A percentile compares a stretch with the other conserved stretches of the same genome.
phyloP scores from a whole-genome alignment of 2,888 invertebrate species.

The Leucoma salicis region DNA sequence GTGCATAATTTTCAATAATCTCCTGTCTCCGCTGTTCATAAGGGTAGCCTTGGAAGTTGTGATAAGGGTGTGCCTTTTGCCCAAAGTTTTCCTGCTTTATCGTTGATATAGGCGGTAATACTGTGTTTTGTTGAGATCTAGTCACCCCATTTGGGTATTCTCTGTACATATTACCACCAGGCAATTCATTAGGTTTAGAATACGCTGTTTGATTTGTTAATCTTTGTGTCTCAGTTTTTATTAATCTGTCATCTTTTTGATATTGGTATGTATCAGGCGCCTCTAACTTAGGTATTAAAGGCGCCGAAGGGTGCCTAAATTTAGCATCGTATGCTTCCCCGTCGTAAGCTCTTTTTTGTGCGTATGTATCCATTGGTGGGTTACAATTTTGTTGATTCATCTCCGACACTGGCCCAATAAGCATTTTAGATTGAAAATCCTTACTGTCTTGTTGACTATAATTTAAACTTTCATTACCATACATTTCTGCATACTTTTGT shows the following conservation, averaged over 20 bases:
- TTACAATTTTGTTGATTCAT: slow-evolving; percentile 74
- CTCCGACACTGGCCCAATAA: slow-evolving; percentile 79
- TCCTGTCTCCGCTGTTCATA: slow-evolving; percentile 57
- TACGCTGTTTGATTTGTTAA: slow-evolving; percentile 47
- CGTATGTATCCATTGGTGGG: slow-evolving; percentile 58
- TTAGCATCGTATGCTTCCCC: slow-evolving; percentile 69
- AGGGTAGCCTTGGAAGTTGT: slow-evolving; percentile 60
- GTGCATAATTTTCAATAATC: slow-evolving; percentile 47
- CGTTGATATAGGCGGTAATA: slow-evolving; percentile 75
- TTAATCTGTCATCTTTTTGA: slow-evolving; percentile 61
- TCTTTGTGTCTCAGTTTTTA: slow-evolving; percentile 56
- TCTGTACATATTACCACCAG: slow-evolving; percentile 48
- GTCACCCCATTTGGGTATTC: slow-evolving; percentile 57
- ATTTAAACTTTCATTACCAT: slow-evolving; percentile 72
- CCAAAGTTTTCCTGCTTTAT: slow-evolving; percentile 76
- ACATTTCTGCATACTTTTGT: slow-evolving; percentile 76
- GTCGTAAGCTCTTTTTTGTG: slow-evolving; percentile 70
- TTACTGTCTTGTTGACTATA: slow-evolving; percentile 77
- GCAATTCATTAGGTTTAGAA: slow-evolving; percentile 48
- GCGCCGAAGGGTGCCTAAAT: slow-evolving; percentile 68
- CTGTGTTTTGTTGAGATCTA: slow-evolving; percentile 55
- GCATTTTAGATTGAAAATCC: slow-evolving; percentile 81
- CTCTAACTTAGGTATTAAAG: slow-evolving; percentile 74
- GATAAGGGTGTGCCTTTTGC: slow-evolving; percentile 58
- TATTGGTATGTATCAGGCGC: slow-evolving; percentile 70